Base-by-base conservation (phyloP, 2,113 vertebrate species). In the Nycticebus coucang region DNA sequence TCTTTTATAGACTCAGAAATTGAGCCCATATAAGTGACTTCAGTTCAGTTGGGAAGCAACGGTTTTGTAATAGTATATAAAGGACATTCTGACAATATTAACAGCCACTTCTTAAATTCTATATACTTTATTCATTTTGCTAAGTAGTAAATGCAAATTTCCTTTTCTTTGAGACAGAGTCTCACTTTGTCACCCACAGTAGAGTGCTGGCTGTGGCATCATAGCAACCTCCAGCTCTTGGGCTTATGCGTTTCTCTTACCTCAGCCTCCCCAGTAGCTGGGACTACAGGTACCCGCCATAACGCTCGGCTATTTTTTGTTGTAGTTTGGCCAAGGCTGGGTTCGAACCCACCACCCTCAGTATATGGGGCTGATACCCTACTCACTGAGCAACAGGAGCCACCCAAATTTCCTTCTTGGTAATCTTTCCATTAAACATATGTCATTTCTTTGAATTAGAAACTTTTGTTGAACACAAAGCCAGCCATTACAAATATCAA, bases 351-450 rank as follows among this genome's bases (percentile, higher is more conserved):
- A 3, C 41, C 41, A 41, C 41, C 41, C 41, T 41, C 41, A 41
- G 41, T 41, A 41, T 41, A 41, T 41, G 41, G 41, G 41, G 41
- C 41, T 5, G 5, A 5, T 41, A 41, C 3, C 41, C 41, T 41
- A 41, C 41, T 41, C 41, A 41, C 41, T 41, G 41, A 41, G 41
- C 41, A 41, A 41, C 5, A 41, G 41, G 41, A 41, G 41, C 41
- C 5, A 5, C 41, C 41, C 5, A 93, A 78, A 88, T 78, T 18
- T 14, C 45, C 45, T 94, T 62, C 55, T 91, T 74, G 50, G 37
- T 93, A 81, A 78, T 89, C 82, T 60, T 85, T 77, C 72, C 86
- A 88, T 85, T 82, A 95, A 94, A 95, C 57, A 81, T 62, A 75
- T 6, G 9, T 7, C n/a, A 60, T 18, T 78, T 94, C 57, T 60